Base-by-base conservation (phyloP, 2,888 invertebrate genomes). In the Hyles lineata region DNA sequence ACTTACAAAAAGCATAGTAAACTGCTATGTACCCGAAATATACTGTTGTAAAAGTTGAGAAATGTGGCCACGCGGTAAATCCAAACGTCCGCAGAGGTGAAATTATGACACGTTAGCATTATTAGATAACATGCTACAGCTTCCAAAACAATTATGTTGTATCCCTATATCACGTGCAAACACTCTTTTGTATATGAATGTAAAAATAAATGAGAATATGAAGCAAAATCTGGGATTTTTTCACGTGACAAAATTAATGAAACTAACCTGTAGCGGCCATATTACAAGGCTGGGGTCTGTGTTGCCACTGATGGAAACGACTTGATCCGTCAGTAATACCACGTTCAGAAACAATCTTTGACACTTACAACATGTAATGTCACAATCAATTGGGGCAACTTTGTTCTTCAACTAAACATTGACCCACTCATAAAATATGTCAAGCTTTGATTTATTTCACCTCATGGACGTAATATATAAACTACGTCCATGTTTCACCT, bases 181-280 rank as follows among this genome's bases (percentile, higher is more conserved):
- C 43, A 67, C 58, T 55, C 23, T 58, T 50, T 35, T 43, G 35
- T 71, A 72, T 74, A 74, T 78, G 76, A 76, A 82, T 80, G 77
- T 77, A 75, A 78, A 82, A 82, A 80, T 74, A 77, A 78, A 78
- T 73, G 77, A 58, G 70, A 78, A 82, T 82, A 80, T 82, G 75
- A 76, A 78, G 79, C 74, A 72, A 83, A 84, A 84, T 82, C 80
- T 77, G 76, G 77, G 80, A 82, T 84, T 87, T 86, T 90, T 94
- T 91, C 92, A 94, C 90, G 91, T 95, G 95, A 95, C 90, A 92
- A 94, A 94, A 92, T 92, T 90, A 86, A 85, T 86, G 87, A 89
- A 91, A 96, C 96, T 95, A 96, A 96, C 96, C 96, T 96, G 96
- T 93, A 94, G 96, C 95, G 95, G 96, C 96, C 96, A 96, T 96